These are phyloP conservation scores for Harmothoe impar DNA, from an alignment of 2,888 invertebrate species.

Conservation along the genomic window DNA sequence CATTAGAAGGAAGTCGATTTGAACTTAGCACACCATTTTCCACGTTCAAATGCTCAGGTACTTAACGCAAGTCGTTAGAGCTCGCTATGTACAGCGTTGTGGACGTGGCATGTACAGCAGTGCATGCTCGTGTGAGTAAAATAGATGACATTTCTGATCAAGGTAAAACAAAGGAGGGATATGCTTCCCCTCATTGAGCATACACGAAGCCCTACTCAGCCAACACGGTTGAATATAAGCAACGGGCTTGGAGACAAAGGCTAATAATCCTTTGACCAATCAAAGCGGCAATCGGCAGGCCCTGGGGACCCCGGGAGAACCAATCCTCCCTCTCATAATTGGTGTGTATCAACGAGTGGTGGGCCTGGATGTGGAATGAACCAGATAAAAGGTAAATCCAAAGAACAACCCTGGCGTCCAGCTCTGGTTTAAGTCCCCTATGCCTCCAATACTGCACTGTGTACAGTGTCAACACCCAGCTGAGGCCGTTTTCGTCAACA, in stretches of 20 bases:
- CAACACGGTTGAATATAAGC: not conserved
- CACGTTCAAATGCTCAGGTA: conserved; percentile 17
- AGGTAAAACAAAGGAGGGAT: conserved; percentile 35
- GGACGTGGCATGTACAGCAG: not conserved
- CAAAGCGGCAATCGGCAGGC: not conserved
- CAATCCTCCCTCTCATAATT: conserved; percentile 33
- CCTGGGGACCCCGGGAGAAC: not conserved
- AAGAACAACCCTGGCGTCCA: conserved; percentile 24
- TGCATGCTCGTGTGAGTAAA: conserved; percentile 16
- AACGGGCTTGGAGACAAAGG: not conserved
- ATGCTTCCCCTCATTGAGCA: not conserved
- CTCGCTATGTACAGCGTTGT: not conserved
- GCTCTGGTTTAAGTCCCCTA: not conserved
- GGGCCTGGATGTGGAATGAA: not conserved
- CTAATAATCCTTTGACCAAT: conserved; percentile 40
- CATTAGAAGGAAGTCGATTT: conserved; percentile 36
- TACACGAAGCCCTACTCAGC: not conserved
- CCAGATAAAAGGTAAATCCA: not conserved
- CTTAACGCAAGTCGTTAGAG: conserved; percentile 11
- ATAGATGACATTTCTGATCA: conserved; percentile 53
- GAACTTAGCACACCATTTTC: conserved; percentile 19
- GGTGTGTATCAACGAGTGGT: not conserved
- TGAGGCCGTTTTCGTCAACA: not conserved
- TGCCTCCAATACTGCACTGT: not conserved
- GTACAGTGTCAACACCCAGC: not conserved